Evolutionary conservation across 2,113 vertebrate species (phyloP).

Genomic region (Dolichotis patagonum): DNA sequence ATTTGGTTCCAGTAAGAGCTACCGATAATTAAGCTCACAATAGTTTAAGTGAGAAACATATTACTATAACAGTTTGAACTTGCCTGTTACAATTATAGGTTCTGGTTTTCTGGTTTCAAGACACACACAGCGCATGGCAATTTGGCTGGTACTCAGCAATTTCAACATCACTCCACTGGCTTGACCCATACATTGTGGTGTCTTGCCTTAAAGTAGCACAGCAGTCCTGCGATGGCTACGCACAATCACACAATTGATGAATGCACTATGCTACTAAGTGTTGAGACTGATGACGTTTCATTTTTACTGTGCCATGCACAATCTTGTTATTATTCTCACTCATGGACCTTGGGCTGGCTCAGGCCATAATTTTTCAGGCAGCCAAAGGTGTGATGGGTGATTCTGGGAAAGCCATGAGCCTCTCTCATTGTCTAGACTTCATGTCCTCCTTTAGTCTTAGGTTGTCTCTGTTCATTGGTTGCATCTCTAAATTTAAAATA

Average conservation of each 20-base stretch:
- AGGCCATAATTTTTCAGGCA: background rate
- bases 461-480: background rate
- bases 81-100: background rate
- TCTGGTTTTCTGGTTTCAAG: background rate
- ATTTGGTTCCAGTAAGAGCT: background rate
- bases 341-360: background rate
- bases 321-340: background rate
- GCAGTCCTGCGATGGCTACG: background rate
- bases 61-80: background rate
- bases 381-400: rapidly evolving
- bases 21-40: background rate
- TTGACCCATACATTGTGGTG: background rate
- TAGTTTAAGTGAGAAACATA: background rate
- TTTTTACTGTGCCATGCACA: background rate
- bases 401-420: background rate
- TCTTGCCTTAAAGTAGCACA: background rate
- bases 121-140: background rate
- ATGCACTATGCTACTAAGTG: background rate
- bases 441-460: background rate
- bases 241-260: background rate
- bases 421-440: background rate
- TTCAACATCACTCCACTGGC: background rate
- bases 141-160: background rate
- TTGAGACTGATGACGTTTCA: background rate
- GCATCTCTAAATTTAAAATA: conserved; percentile 30